These are phyloP conservation scores for Hemicentrotus pulcherrimus DNA, from an alignment of 35 echinoderm and acorn worm species.

Conservation along the genomic window DNA sequence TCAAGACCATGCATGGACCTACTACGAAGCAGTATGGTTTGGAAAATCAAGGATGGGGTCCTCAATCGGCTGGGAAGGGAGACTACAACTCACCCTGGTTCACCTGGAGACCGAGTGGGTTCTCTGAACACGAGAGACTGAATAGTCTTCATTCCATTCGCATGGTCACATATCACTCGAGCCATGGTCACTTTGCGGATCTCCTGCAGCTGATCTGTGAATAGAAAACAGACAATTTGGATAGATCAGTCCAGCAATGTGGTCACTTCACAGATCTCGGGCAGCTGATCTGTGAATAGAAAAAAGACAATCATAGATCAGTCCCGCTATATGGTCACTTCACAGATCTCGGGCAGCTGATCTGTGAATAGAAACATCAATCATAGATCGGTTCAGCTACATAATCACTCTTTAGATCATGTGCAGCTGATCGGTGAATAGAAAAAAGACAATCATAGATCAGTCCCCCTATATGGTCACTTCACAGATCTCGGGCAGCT, in stretches of 20 bases:
- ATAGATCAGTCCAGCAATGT: neutral
- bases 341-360: conserved; percentile 56
- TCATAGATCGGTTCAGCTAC: too few species aligned
- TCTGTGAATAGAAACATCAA: too few species aligned
- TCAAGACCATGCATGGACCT: too few species aligned
- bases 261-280: too few species aligned
- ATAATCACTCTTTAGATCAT: too few species aligned
- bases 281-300: too few species aligned
- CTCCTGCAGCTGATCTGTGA: conserved; percentile 71
- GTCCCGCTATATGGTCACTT: conserved; percentile 59
- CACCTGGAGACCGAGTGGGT: conserved; percentile 45
- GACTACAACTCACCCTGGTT: conserved; percentile 45
- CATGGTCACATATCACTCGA: conserved; percentile 77
- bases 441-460: conserved; percentile 53
- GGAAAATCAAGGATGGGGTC: too few species aligned
- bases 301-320: conserved; percentile 60
- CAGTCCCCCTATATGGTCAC: conserved; percentile 60
- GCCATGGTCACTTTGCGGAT: conserved; percentile 74
- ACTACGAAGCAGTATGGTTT: too few species aligned
- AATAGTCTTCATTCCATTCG: conserved; percentile 64
- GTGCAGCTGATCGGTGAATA: conserved; percentile 64
- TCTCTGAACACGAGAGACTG: conserved; percentile 69
- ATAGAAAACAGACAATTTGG: neutral
- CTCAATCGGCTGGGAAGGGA: too few species aligned
- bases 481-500: conserved; percentile 69